Evolutionary conservation across 2,888 invertebrate genomes (phyloP), one percentile per base, ranked within the genome.

Genomic region (Chelonus formosanus): DNA sequence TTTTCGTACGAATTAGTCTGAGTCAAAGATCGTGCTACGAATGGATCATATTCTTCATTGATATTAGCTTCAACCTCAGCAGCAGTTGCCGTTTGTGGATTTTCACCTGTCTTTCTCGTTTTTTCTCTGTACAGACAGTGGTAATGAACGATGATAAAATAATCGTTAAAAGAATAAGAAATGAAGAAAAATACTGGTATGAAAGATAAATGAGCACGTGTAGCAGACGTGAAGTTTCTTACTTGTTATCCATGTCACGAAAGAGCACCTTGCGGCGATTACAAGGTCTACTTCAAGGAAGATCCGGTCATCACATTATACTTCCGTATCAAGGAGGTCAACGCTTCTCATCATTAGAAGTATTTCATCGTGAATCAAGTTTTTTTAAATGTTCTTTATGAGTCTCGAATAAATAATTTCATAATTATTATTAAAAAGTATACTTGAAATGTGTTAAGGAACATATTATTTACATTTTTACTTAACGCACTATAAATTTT

Each of bases 201-300:
- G 45, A 32, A 45, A 47, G 34, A 5, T 32, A 34, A 47, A 43
- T 31, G n/a, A 35, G 20, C 44, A 45, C n/a, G 47, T 20, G 20
- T 44, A 58, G 10, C 43, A 20, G 31, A 48, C 36, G 3, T 6
- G 34, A 36, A 45, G 4, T 52, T 43, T 20, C 63, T 63, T 36
- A 63, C 63, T 62, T 59, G 36, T 50, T 45, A 55, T 62, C 47
- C 62, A 55, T 63, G 63, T 57, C 63, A 59, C 40, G 50, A 20
- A 6, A 31, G 56, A n/a, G 32, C 31, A 57, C 40, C 50, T 55
- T 57, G 48, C 54, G 35, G 50, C 45, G 53, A 40, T 44, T 47
- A 47, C 52, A 54, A 59, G 54, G 45, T 54, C 54, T 36, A 54
- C 40, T 53, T 59, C 59, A 53, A 65, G 65, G 45, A 65, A 65